Percentiles rank a stretch among this genome's conserved stretches.
Evolutionary conservation across 1,140 invertebrate genomes (phyloP).

Genomic region (Drosophila watanabei): DNA sequence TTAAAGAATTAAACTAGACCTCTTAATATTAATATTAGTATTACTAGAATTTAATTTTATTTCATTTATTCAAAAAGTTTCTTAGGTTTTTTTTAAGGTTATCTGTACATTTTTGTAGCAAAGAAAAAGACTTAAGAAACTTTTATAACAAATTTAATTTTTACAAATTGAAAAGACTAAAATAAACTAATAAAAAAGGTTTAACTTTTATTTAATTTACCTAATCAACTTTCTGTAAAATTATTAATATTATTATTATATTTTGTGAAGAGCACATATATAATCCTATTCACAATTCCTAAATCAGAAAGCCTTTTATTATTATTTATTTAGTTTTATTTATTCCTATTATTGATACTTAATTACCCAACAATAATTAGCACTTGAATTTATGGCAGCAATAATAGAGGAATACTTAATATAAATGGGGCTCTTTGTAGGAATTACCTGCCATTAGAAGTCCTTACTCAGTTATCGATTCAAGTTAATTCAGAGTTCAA

Average conservation of each 20-base stretch:
- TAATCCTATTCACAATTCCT: background rate
- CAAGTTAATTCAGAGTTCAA: background rate
- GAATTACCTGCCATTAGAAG: slow-evolving; percentile 9
- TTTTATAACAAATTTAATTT: too few species aligned
- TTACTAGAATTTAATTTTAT: too few species aligned
- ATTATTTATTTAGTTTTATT: background rate
- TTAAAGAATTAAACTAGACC: too few species aligned
- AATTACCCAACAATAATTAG: slow-evolving; percentile 17
- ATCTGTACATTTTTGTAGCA: too few species aligned
- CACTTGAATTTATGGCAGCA: slow-evolving; percentile 9
- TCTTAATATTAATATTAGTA: too few species aligned
- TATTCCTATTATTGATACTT: slow-evolving; percentile 18
- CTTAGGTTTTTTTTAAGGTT: too few species aligned
- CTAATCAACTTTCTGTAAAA: background rate
- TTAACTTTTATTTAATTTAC: background rate
- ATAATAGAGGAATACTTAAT: slow-evolving; percentile 13
- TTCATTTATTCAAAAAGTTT: too few species aligned
- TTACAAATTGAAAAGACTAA: too few species aligned
- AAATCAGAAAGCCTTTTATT: background rate
- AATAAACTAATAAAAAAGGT: too few species aligned
- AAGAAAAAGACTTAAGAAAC: too few species aligned
- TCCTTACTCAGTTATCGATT: background rate
- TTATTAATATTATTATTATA: background rate
- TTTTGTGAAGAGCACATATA: background rate
- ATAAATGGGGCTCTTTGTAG: background rate